A percentile compares a stretch with the other conserved stretches of the same genome.
These are phyloP conservation scores for Goniozus legneri DNA, from an alignment of 1,140 invertebrate species.

Conservation along the genomic window DNA sequence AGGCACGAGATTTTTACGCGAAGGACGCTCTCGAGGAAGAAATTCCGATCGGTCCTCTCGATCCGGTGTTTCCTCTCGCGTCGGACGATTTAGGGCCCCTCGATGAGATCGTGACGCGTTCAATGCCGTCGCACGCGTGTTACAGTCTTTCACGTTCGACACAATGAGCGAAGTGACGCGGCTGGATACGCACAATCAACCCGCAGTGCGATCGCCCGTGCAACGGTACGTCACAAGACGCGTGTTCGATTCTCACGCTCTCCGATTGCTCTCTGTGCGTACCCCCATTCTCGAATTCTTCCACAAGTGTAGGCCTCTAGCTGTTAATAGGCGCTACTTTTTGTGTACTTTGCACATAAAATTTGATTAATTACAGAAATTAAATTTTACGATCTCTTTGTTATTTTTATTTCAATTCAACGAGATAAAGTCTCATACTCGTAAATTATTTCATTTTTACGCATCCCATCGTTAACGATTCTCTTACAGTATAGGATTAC, in stretches of 20 bases:
- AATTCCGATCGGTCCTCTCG: constrained; percentile 6
- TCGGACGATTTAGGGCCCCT: not conserved
- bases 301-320: too few relatives aligned
- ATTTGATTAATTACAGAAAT: too few relatives aligned
- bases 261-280: constrained; percentile 3
- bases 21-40: not conserved
- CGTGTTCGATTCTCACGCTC: constrained; percentile 38
- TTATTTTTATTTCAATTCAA: too few relatives aligned
- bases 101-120: not conserved
- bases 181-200: constrained; percentile 41
- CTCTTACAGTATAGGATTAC: too few relatives aligned
- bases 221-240: constrained; percentile 16
- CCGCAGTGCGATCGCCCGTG: constrained; percentile 39
- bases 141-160: constrained; percentile 19
- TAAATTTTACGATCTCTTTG: too few relatives aligned
- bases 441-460: too few relatives aligned
- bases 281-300: too few relatives aligned
- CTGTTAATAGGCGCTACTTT: too few relatives aligned
- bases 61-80: not conserved
- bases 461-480: too few relatives aligned
- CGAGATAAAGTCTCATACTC: too few relatives aligned
- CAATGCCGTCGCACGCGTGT: constrained; percentile 9
- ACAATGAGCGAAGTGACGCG: constrained; percentile 32
- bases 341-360: too few relatives aligned
- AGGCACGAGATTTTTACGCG: constrained; percentile 2